A percentile compares a stretch with the other conserved stretches of the same genome.
Evolutionary conservation across 2,888 invertebrate genomes (phyloP).

Genomic region (Drosophila nr. perissopoda): DNA sequence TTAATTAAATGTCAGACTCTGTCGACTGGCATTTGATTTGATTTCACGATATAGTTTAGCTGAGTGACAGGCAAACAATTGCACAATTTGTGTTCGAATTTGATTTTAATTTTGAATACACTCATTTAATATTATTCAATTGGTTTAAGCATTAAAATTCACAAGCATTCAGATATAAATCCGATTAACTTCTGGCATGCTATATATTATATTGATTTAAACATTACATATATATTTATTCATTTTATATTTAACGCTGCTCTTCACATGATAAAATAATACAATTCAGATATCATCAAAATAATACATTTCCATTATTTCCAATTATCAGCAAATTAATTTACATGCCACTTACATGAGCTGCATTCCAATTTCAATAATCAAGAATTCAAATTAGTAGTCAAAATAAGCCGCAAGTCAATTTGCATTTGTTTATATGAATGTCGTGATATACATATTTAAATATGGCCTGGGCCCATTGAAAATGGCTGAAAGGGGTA

Average conservation of each 20-base stretch:
- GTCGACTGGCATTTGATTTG: constrained; percentile 55
- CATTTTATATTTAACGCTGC: background rate
- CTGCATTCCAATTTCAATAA: constrained; percentile 17
- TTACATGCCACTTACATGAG: constrained; percentile 20
- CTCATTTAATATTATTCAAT: background rate
- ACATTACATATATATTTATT: background rate
- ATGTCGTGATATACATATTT: background rate
- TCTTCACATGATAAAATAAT: background rate
- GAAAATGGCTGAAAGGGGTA: background rate
- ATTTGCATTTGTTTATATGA: background rate
- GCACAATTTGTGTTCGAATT: constrained; percentile 35
- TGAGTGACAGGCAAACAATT: constrained; percentile 39
- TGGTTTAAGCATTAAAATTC: background rate
- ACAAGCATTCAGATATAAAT: background rate
- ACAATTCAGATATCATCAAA: background rate
- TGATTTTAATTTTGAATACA: constrained; percentile 1
- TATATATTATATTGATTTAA: background rate
- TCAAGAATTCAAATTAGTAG: constrained; percentile 32
- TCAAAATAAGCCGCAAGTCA: constrained; percentile 26
- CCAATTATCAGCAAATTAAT: constrained; percentile 58
- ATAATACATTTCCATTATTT: constrained; percentile 11
- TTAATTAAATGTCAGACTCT: constrained; percentile 78
- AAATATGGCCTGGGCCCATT: background rate
- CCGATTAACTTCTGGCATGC: background rate
- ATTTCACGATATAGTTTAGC: constrained; percentile 27